Percentiles rank a stretch among this genome's conserved stretches.
Conservation (phyloP, 2,113 vertebrate species). For the Hippoglossus stenolepis region DNA sequence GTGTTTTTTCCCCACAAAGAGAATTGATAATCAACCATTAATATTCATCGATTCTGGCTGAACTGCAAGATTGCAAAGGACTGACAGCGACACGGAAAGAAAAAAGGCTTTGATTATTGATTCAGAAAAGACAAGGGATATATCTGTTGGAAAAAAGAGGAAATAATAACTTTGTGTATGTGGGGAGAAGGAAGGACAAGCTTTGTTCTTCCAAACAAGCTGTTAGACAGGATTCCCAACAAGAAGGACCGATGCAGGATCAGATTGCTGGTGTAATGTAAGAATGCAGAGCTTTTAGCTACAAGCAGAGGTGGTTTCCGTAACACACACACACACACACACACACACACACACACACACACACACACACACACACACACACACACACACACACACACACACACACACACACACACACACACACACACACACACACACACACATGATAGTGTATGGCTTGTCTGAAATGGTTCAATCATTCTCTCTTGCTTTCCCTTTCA, state of each 20-base stretch:
- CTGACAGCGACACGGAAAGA: conserved; percentile 61
- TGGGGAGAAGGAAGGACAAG: conserved; percentile 35
- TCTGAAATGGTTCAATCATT: conserved; percentile 22
- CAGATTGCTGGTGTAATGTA: conserved; percentile 41
- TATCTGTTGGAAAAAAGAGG: conserved; percentile 25
- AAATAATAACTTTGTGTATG: conserved; percentile 36
- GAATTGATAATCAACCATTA: conserved; percentile 80
- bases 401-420: no score
- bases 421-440: no score
- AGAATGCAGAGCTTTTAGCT: conserved; percentile 23
- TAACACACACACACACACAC: no score
- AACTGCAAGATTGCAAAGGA: conserved; percentile 49
- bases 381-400: no score
- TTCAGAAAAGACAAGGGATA: conserved; percentile 73
- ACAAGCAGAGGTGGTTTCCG: conserved; percentile 1
- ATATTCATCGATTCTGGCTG: conserved; percentile 77
- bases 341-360: no score
- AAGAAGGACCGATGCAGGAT: conserved; percentile 25
- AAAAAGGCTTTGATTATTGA: conserved; percentile 80
- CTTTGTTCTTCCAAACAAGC: conserved; percentile 61
- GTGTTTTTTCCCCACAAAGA: conserved; percentile 69
- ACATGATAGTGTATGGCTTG: background rate
- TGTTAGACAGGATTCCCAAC: conserved; percentile 58
- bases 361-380: no score
- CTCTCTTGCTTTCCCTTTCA: conserved; percentile 20